Conservation (phyloP, 2,888 invertebrate species). For the Oligia fasciuncula region DNA sequence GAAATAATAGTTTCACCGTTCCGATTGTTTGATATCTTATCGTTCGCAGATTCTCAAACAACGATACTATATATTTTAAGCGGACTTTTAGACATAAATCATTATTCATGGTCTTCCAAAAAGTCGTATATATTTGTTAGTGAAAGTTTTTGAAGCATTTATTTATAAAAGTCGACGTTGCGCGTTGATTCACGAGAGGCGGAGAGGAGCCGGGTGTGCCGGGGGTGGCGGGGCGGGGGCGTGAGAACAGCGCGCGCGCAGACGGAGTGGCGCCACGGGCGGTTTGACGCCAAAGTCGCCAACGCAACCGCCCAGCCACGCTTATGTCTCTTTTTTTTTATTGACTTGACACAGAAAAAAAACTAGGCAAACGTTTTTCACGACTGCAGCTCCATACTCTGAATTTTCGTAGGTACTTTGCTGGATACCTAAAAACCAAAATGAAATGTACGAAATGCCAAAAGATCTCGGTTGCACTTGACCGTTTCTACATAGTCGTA, state of each 20-base stretch:
- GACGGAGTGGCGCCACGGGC: constrained; percentile 88
- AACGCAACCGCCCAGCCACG: constrained; percentile 59
- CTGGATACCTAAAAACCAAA: background rate
- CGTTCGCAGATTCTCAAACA: constrained; percentile 26
- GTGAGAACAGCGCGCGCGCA: constrained; percentile 80
- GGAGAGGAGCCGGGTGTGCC: constrained; percentile 56
- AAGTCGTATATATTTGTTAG: constrained; percentile 74
- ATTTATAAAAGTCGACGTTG: constrained; percentile 78
- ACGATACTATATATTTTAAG: constrained; percentile 44
- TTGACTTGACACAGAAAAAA: constrained; percentile 6
- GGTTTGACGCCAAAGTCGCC: constrained; percentile 72
- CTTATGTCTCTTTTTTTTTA: background rate
- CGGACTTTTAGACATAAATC: constrained; percentile 57
- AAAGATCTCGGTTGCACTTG: background rate
- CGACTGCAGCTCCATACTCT: background rate
- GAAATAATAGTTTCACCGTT: constrained; percentile 26
- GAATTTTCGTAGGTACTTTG: background rate
- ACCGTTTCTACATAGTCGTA: background rate
- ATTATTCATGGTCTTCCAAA: constrained; percentile 70
- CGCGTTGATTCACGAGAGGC: constrained; percentile 72
- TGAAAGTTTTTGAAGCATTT: constrained; percentile 84
- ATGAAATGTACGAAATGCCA: too few species aligned
- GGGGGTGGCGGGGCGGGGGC: constrained; percentile 70
- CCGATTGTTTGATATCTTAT: constrained; percentile 38
- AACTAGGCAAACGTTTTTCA: background rate